Percentiles rank a stretch among this genome's conserved stretches.
These are phyloP conservation scores for Phrynocephalus guinanensis DNA, from an alignment of 2,797 vertebrate species.

Conservation along the genomic window DNA sequence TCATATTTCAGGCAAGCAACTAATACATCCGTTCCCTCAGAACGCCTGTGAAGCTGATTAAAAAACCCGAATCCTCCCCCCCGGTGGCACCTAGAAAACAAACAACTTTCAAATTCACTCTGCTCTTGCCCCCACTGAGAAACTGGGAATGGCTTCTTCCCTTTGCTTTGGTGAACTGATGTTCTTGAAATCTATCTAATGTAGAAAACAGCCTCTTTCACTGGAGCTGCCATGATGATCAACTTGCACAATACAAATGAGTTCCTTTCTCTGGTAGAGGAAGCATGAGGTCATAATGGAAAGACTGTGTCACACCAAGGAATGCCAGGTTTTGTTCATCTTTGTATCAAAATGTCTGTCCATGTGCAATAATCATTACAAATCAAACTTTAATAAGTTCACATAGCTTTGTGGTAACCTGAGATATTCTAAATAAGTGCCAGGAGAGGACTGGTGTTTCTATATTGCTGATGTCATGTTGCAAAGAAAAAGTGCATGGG, in stretches of 20 bases:
- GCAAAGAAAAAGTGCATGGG: background rate
- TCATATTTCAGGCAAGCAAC: background rate
- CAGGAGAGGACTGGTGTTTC: background rate
- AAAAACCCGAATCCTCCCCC: background rate
- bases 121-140: background rate
- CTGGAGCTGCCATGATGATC: constrained; percentile 56
- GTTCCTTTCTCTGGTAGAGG: constrained; percentile 55
- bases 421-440: constrained; percentile 9
- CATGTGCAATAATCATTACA: constrained; percentile 66
- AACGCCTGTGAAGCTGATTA: background rate
- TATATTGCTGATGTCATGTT: background rate
- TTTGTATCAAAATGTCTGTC: constrained; percentile 64
- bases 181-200: constrained; percentile 61
- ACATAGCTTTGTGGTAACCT: background rate
- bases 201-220: constrained; percentile 69
- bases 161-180: constrained; percentile 46
- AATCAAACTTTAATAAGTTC: constrained; percentile 36
- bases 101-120: background rate
- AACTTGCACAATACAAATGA: constrained; percentile 63
- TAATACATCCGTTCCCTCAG: background rate
- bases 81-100: constrained; percentile 10
- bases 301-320: constrained; percentile 83
- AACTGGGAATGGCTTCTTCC: background rate
- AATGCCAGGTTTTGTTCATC: constrained; percentile 82
- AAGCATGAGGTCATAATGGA: constrained; percentile 86